phyloP scores from a whole-genome alignment of 1,140 invertebrate species.

The Ceratosolen fusciceps region DNA sequence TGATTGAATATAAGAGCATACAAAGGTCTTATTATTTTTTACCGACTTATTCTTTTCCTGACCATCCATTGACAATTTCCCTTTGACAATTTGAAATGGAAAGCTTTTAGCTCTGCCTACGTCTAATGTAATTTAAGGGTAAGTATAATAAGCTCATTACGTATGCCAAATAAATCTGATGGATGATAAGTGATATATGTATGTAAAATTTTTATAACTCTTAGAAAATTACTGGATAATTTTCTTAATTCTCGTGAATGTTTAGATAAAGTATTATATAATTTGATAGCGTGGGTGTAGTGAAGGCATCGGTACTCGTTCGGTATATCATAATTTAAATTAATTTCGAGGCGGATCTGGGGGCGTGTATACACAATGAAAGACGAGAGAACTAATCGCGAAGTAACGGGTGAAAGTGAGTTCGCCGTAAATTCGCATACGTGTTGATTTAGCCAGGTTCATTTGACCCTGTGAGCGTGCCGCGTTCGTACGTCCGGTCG shows the following conservation, averaged over 20 bases:
- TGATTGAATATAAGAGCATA: conserved; percentile 51
- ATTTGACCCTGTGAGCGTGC: neutral
- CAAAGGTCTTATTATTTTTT: neutral
- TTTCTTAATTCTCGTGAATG: too few relatives aligned
- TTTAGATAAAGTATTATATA: too few relatives aligned
- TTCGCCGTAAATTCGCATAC: conserved; percentile 4
- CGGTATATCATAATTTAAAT: conserved; percentile 32
- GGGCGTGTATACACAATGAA: too few relatives aligned
- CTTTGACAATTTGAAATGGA: neutral
- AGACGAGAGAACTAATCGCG: neutral
- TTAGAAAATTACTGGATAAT: too few relatives aligned
- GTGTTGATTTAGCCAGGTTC: conserved; percentile 37
- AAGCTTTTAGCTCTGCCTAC: neutral
- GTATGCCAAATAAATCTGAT: too few relatives aligned
- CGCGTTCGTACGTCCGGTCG: neutral
- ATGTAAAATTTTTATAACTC: too few relatives aligned
- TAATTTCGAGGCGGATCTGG: conserved; percentile 32
- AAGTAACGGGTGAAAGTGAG: too few relatives aligned
- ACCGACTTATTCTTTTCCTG: neutral
- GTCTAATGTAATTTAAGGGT: neutral
- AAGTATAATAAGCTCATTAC: too few relatives aligned
- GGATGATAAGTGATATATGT: too few relatives aligned
- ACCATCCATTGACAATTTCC: neutral
- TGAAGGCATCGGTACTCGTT: too few relatives aligned
- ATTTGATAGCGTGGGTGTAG: too few relatives aligned